Conservation (phyloP, 2,888 invertebrate species). For the Morpho helenor region DNA sequence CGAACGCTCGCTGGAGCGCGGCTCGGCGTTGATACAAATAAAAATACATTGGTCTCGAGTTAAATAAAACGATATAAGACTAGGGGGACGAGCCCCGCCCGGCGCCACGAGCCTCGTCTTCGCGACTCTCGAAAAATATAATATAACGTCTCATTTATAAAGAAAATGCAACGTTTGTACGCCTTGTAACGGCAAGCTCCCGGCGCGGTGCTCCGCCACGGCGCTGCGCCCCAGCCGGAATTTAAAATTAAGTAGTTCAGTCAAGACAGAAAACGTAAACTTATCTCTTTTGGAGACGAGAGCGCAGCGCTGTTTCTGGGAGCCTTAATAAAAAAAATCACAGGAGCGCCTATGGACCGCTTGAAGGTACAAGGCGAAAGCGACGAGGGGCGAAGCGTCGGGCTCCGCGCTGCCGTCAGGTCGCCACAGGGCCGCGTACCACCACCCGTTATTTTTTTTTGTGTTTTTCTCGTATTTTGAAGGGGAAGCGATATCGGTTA, state of each 20-base stretch:
- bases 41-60: conserved; percentile 72
- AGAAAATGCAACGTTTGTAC: conserved; percentile 54
- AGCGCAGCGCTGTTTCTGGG: conserved; percentile 29
- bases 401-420: conserved; percentile 35
- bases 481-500: conserved; percentile 30
- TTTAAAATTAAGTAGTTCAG: no score
- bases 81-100: conserved; percentile 49
- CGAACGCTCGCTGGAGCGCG: conserved; percentile 40
- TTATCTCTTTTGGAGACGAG: conserved; percentile 17
- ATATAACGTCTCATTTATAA: conserved; percentile 54
- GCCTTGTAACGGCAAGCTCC: conserved; percentile 33
- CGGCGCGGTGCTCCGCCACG: conserved; percentile 28
- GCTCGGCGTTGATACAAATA: conserved; percentile 48
- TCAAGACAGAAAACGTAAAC: conserved; percentile 24
- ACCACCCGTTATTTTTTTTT: conserved; percentile 54
- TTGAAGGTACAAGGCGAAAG: conserved; percentile 32
- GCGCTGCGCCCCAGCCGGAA: conserved; percentile 27
- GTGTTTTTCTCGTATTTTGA: conserved; percentile 63
- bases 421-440: conserved; percentile 30
- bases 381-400: conserved; percentile 37
- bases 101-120: conserved; percentile 41
- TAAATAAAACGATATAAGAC: conserved; percentile 70
- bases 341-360: conserved; percentile 31
- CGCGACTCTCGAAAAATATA: conserved; percentile 45
- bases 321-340: conserved; percentile 31